Percentiles rank a stretch among this genome's conserved stretches.
phyloP scores from a whole-genome alignment of 2,888 invertebrate species.

The Drosophila greeni region DNA sequence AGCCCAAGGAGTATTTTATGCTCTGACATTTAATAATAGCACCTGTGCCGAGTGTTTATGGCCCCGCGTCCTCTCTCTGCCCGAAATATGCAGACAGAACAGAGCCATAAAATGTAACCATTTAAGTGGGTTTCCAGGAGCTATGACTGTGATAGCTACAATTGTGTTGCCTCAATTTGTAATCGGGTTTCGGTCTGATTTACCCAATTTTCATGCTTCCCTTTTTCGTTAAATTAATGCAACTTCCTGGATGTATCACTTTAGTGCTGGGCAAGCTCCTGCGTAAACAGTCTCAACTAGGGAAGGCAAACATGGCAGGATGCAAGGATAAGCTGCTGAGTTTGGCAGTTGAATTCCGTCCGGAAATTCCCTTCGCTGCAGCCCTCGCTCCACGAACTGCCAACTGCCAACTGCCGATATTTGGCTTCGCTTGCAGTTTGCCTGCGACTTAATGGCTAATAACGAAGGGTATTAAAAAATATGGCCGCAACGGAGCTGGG shows the following conservation, averaged over 20 bases:
- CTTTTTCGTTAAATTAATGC: not conserved
- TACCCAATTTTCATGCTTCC: not conserved
- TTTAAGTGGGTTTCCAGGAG: not conserved
- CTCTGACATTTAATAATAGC: slow-evolving; percentile 44
- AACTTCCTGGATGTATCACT: not conserved
- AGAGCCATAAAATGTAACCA: slow-evolving; percentile 10
- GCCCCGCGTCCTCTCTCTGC: not conserved
- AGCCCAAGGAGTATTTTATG: slow-evolving; percentile 20
- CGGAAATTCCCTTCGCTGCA: slow-evolving; percentile 10
- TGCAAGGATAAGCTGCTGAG: not conserved
- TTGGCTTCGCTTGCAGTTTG: slow-evolving; percentile 51
- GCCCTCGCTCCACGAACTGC: slow-evolving; percentile 3
- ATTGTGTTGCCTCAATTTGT: slow-evolving; percentile 2
- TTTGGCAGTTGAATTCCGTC: not conserved
- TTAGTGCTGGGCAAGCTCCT: not conserved
- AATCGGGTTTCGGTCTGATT: slow-evolving; percentile 1
- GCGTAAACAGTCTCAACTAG: not conserved
- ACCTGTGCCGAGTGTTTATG: slow-evolving; percentile 30
- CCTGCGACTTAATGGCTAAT: slow-evolving; percentile 55
- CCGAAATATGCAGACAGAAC: slow-evolving; percentile 14
- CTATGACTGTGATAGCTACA: not conserved
- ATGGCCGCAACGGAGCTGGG: slow-evolving; percentile 17
- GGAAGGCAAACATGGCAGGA: not conserved
- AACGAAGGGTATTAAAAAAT: slow-evolving; percentile 60
- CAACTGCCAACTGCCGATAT: slow-evolving; percentile 40